phyloP scores from a whole-genome alignment of 2,113 vertebrate species.

The Promerops cafer region DNA sequence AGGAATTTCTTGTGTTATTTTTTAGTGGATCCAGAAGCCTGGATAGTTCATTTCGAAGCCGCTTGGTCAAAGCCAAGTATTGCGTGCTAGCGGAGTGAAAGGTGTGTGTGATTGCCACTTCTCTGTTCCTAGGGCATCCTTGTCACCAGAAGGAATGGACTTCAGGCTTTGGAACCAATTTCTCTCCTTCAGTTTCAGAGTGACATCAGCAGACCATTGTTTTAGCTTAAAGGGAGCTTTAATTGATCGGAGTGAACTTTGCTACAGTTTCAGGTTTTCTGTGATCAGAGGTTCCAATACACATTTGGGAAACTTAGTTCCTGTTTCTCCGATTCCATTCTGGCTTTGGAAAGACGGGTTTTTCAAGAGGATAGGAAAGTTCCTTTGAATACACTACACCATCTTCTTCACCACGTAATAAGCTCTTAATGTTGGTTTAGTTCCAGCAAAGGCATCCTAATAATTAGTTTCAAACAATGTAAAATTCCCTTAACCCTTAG shows the following conservation, averaged over 20 bases:
- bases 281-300: neutral
- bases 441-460: neutral
- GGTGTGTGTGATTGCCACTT: neutral
- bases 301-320: neutral
- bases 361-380: neutral
- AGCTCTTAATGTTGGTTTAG: neutral
- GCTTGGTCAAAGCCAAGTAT: neutral
- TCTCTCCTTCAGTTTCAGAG: neutral
- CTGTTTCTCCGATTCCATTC: neutral
- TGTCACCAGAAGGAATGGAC: neutral
- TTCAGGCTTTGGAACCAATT: neutral
- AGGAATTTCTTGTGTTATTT: neutral
- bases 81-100: rapidly evolving
- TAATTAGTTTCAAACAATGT: neutral
- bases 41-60: neutral
- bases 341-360: neutral
- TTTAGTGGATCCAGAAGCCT: neutral
- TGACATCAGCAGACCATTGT: neutral
- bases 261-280: neutral
- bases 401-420: neutral
- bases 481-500: neutral
- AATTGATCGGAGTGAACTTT: neutral
- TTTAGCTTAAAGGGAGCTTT: neutral
- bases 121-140: neutral
- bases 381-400: neutral